Evolutionary conservation across 2,888 invertebrate species (phyloP).

Genomic region (Stenurella melanura): DNA sequence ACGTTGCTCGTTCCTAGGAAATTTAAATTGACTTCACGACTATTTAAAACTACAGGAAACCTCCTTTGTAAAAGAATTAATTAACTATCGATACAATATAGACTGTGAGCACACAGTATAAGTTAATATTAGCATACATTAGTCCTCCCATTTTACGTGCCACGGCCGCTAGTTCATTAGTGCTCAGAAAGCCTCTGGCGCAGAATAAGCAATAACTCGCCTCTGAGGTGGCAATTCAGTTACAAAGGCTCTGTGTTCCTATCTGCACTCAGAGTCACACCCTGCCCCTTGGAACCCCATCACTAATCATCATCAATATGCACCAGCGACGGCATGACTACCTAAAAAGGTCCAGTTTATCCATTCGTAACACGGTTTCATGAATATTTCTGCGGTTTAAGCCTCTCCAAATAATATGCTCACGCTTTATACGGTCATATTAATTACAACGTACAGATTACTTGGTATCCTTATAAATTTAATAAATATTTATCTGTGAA

Average conservation of each 20-base stretch:
- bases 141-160: conserved; percentile 58
- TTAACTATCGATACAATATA: conserved; percentile 51
- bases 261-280: conserved; percentile 41
- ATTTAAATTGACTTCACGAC: not conserved
- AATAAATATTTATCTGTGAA: conserved; percentile 8
- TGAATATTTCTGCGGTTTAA: conserved; percentile 36
- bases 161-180: conserved; percentile 58
- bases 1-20: not conserved
- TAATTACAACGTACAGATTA: conserved; percentile 19
- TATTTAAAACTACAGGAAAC: not conserved
- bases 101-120: conserved; percentile 47
- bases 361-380: conserved; percentile 46
- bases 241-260: conserved; percentile 49
- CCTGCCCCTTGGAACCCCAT: conserved; percentile 44
- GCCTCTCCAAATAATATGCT: conserved; percentile 32
- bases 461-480: not conserved
- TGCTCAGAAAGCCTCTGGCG: conserved; percentile 55
- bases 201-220: conserved; percentile 58
- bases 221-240: conserved; percentile 50
- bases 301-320: conserved; percentile 58
- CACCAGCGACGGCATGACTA: conserved; percentile 44
- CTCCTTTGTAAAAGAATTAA: conserved; percentile 49
- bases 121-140: conserved; percentile 61
- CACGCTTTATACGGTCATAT: conserved; percentile 9
- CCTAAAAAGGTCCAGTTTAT: conserved; percentile 55